phyloP scores from a whole-genome alignment of 2,888 invertebrate species.

The Ectemnius continuus region DNA sequence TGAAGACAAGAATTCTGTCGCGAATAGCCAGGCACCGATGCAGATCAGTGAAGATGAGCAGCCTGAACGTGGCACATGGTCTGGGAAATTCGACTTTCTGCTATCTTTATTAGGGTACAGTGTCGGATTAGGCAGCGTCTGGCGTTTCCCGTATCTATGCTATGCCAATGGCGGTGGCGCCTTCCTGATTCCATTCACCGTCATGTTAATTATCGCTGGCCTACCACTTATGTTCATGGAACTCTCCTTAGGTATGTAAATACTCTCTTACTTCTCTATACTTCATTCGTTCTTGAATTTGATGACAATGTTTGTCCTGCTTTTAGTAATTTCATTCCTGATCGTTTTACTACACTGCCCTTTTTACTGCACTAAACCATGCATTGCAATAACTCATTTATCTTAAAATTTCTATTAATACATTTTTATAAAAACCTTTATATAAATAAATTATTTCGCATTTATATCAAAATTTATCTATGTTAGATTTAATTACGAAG shows the following conservation, averaged over 20 bases:
- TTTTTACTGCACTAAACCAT: no score
- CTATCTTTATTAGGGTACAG: slow-evolving; percentile 86
- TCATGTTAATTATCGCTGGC: slow-evolving; percentile 89
- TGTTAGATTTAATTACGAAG: no score
- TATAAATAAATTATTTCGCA: no score
- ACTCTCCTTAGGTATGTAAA: slow-evolving; percentile 82
- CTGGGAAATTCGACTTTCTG: slow-evolving; percentile 86
- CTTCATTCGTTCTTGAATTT: no score
- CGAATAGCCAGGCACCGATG: slow-evolving; percentile 79
- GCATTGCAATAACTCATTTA: no score
- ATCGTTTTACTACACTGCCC: no score
- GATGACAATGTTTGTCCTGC: no score
- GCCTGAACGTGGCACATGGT: slow-evolving; percentile 86
- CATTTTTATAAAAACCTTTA: no score
- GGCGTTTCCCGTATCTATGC: slow-evolving; percentile 87
- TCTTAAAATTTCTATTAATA: no score
- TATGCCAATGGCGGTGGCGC: slow-evolving; percentile 89
- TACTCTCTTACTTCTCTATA: neutral
- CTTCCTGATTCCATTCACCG: slow-evolving; percentile 90
- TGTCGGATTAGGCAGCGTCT: slow-evolving; percentile 87
- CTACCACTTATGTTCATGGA: slow-evolving; percentile 92
- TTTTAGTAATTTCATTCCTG: no score
- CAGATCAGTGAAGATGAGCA: slow-evolving; percentile 74
- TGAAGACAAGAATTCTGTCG: slow-evolving; percentile 78
- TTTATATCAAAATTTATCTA: no score